phyloP scores from a whole-genome alignment of 1,140 invertebrate genomes.

The Globodera rostochiensis region DNA sequence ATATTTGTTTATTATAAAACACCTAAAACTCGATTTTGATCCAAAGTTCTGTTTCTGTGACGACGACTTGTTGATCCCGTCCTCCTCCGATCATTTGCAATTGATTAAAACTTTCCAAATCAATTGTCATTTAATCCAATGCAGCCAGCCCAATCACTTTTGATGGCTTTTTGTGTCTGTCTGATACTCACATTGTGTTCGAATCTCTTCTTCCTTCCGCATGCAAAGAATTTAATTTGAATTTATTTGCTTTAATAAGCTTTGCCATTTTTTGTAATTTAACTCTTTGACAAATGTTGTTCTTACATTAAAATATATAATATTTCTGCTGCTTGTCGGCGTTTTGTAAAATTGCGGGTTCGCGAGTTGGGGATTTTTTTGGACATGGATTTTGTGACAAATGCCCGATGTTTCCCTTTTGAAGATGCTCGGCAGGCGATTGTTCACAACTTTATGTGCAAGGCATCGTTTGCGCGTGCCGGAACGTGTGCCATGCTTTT shows the following conservation, averaged over 20 bases:
- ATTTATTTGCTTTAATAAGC: too few species aligned
- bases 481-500: not conserved
- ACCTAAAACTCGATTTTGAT: not conserved
- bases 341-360: too few species aligned
- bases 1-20: conserved; percentile 1
- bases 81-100: not conserved
- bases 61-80: not conserved
- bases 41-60: not conserved
- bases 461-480: not conserved
- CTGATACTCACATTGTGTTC: not conserved
- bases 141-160: not conserved
- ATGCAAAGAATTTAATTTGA: too few species aligned
- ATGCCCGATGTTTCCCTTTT: not conserved
- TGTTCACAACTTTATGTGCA: not conserved
- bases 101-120: not conserved
- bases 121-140: not conserved
- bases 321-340: too few species aligned
- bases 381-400: too few species aligned
- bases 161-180: not conserved
- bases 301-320: too few species aligned
- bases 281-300: too few species aligned
- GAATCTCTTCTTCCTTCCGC: too few species aligned
- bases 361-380: too few species aligned
- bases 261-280: too few species aligned
- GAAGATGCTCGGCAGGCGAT: not conserved